Evolutionary conservation across 2,113 vertebrate genomes (phyloP), one percentile per base, ranked within the genome.

Genomic region (Zeus faber): DNA sequence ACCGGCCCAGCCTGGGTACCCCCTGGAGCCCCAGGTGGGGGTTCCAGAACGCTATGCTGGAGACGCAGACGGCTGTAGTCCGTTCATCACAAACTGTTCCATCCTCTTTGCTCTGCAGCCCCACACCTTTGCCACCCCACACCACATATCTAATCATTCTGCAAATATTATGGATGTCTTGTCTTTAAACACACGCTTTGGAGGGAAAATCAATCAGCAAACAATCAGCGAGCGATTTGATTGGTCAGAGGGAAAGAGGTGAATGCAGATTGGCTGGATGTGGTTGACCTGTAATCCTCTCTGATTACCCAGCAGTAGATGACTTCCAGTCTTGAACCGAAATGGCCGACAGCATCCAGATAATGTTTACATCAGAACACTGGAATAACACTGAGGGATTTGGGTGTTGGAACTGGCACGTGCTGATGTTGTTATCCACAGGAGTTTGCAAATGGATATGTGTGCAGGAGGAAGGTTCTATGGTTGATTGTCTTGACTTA

Each of bases 141-240:
- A n/a, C n/a, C n/a, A n/a, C n/a, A n/a, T n/a, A n/a, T n/a, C n/a
- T n/a, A n/a, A 56, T 72, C 26, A 24, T 39, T 23, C 27, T 60
- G 53, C 25, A 59, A 67, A 71, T 56, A 70, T 71, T 52, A 40
- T 33, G 54, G 13, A 29, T 16, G 55, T 64, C 43, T 17, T 21
- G 54, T 63, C n/a, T 51, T 37, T 45, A 62, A 58, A 67, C 5
- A 62, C 45, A 18, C 33, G 6, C 3, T 3, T 26, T 11, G 46
- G 37, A 57, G 33, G 26, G 56, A n/a, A 51, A 67, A 65, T 50
- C 46, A 51, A 23, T 40, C 18, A 41, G 48, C 60, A 47, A 46
- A 43, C 76, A 39, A 2, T 20, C n/a, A n/a, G n/a, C n/a, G n/a
- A n/a, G n/a, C n/a, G 27, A 50, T 45, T 46, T 55, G 65, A 74